Conservation (phyloP, 2,797 vertebrate genomes). For the Coreius guichenoti region DNA sequence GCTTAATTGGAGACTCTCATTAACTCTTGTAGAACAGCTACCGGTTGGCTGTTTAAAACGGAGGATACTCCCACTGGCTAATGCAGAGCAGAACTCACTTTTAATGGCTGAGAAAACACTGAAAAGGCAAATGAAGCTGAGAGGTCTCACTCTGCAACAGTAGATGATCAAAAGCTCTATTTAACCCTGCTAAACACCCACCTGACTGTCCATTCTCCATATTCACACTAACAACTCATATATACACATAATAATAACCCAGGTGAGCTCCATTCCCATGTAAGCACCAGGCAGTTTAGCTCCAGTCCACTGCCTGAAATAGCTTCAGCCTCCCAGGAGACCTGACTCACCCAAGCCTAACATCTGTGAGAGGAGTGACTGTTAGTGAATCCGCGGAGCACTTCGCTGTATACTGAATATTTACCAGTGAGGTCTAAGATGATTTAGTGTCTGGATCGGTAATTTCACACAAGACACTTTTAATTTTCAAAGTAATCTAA, state of each 20-base stretch:
- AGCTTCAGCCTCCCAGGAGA: constrained; percentile 19
- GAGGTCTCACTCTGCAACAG: not conserved
- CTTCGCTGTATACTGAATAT: not conserved
- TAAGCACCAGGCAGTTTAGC: constrained; percentile 24
- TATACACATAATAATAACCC: not conserved
- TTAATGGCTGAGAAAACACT: constrained; percentile 24
- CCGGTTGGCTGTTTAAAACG: not conserved
- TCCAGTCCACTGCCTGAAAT: constrained; percentile 42
- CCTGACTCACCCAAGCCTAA: constrained; percentile 40
- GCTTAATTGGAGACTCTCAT: constrained; percentile 17
- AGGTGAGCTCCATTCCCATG: constrained; percentile 30
- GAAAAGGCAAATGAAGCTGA: constrained; percentile 23
- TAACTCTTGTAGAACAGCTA: not conserved
- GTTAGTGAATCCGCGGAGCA: not conserved
- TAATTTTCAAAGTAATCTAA: not conserved
- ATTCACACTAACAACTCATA: not conserved
- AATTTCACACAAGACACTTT: not conserved
- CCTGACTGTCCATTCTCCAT: not conserved
- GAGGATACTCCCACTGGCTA: constrained; percentile 18
- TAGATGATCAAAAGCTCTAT: constrained; percentile 27
- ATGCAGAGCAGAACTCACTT: not conserved
- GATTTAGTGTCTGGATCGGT: not conserved
- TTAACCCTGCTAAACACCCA: not conserved
- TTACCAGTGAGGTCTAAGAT: not conserved
- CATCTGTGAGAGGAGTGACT: constrained; percentile 5